These are phyloP conservation scores for Ptychoptera albimana DNA, from an alignment of 2,888 invertebrate species.

Conservation along the genomic window DNA sequence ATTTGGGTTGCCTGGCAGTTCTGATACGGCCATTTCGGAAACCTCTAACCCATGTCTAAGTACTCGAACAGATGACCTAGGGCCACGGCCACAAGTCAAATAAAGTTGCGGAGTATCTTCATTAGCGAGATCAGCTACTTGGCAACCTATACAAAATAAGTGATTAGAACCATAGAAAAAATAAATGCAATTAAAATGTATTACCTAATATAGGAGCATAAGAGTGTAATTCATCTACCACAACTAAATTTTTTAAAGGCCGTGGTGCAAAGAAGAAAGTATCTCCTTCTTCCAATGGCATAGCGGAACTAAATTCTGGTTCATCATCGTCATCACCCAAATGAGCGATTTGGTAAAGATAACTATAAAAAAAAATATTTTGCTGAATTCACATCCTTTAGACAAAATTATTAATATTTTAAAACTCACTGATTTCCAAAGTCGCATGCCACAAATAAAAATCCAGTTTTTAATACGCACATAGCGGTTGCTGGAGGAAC, in stretches of 20 bases:
- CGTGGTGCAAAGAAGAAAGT: constrained; percentile 98
- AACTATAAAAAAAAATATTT: constrained; percentile 40
- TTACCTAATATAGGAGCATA: constrained; percentile 79
- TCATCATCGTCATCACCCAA: constrained; percentile 98
- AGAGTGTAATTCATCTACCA: constrained; percentile 95
- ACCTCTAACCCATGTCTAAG: constrained; percentile 95
- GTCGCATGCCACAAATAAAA: constrained; percentile 94
- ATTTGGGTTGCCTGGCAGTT: constrained; percentile 98
- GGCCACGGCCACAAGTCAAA: constrained; percentile 88
- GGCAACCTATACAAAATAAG: constrained; percentile 38
- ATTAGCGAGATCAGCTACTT: constrained; percentile 89
- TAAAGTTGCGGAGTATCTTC: constrained; percentile 99
- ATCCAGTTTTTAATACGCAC: constrained; percentile 98
- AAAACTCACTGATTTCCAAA: constrained; percentile 97
- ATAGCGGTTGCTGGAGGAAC: constrained; percentile 92
- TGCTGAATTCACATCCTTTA: too few relatives aligned
- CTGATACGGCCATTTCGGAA: constrained; percentile 99
- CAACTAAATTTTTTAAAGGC: constrained; percentile 79
- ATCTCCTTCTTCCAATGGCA: constrained; percentile 96
- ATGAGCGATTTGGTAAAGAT: constrained; percentile 97
- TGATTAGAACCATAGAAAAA: neutral
- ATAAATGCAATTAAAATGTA: constrained; percentile 2
- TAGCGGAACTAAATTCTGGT: constrained; percentile 94
- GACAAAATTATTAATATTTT: neutral
- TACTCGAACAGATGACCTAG: constrained; percentile 83